A percentile compares a stretch with the other conserved stretches of the same genome.
Evolutionary conservation across 1,140 invertebrate genomes (phyloP).

Genomic region (Drosophila micromelanica): DNA sequence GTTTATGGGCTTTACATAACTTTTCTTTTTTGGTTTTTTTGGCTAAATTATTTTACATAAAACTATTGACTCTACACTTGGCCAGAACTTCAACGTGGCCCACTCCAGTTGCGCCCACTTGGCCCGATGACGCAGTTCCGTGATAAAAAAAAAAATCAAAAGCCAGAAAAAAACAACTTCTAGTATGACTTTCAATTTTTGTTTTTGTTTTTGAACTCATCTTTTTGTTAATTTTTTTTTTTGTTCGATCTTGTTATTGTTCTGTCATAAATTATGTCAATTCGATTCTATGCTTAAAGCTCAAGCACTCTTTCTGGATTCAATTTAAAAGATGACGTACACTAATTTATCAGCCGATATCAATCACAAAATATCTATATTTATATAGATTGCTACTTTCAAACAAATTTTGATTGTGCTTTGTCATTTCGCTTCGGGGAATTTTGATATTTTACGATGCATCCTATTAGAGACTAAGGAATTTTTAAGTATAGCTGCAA

Average conservation of each 20-base stretch:
- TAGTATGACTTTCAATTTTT: constrained; percentile 61
- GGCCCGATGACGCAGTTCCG: constrained; percentile 73
- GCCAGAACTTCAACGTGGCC: constrained; percentile 39
- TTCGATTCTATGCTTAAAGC: constrained; percentile 40
- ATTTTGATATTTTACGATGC: not conserved
- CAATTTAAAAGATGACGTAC: constrained; percentile 44
- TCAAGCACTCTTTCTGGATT: constrained; percentile 4
- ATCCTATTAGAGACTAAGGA: not conserved
- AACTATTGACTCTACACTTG: constrained; percentile 58
- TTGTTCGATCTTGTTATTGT: constrained; percentile 23
- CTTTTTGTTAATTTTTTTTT: not conserved
- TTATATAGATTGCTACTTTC: not conserved
- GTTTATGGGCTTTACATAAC: constrained; percentile 56
- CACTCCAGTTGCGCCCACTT: constrained; percentile 55
- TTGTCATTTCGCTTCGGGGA: not conserved
- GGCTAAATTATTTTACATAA: constrained; percentile 59
- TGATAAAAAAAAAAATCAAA: constrained; percentile 51
- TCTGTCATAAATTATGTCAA: constrained; percentile 70
- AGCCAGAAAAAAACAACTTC: not conserved
- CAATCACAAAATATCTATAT: constrained; percentile 27
- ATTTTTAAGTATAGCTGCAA: not conserved
- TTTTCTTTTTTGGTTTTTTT: not conserved
- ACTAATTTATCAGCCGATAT: constrained; percentile 47
- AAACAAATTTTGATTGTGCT: not conserved
- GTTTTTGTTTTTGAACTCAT: constrained; percentile 5